phyloP scores from a whole-genome alignment of 2,113 vertebrate genomes.

The Epinephelus fuscoguttatus region DNA sequence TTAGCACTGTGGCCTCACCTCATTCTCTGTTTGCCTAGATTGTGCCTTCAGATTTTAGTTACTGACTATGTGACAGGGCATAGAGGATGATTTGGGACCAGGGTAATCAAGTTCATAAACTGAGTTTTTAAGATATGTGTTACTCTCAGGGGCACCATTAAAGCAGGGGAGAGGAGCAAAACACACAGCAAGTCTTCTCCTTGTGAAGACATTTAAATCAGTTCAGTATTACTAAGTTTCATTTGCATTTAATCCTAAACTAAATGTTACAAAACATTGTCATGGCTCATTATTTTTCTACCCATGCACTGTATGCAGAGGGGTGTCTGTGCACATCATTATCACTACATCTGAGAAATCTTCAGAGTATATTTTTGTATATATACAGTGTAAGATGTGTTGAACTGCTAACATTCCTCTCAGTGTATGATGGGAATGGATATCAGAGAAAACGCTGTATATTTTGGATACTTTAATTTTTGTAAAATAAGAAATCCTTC shows the following conservation, averaged over 20 bases:
- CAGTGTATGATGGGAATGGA: conserved; percentile 36
- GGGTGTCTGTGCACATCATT: conserved; percentile 3
- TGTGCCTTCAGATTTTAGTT: conserved; percentile 5
- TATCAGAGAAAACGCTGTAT: conserved; percentile 49
- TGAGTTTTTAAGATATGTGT: conserved; percentile 8
- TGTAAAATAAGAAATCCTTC: conserved; percentile 49
- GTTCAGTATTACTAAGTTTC: conserved; percentile 52
- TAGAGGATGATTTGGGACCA: conserved; percentile 13
- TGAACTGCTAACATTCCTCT: conserved; percentile 53
- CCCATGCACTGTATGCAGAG: conserved; percentile 16
- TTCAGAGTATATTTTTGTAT: conserved; percentile 42
- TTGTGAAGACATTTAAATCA: background rate
- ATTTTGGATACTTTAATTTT: conserved; percentile 55
- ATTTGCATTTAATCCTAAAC: conserved; percentile 28
- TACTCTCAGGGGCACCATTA: conserved; percentile 42
- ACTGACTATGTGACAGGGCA: background rate
- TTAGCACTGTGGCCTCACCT: background rate
- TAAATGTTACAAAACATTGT: conserved; percentile 28
- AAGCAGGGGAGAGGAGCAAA: conserved; percentile 12
- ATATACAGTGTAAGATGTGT: conserved; percentile 31
- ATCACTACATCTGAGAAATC: background rate
- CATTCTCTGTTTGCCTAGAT: background rate
- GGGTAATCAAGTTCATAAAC: conserved; percentile 35
- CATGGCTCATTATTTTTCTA: conserved; percentile 7
- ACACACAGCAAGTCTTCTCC: background rate